Percentiles rank a stretch among this genome's conserved stretches.
Evolutionary conservation across 2,113 vertebrate species (phyloP).

Genomic region (Scolopax mira): DNA sequence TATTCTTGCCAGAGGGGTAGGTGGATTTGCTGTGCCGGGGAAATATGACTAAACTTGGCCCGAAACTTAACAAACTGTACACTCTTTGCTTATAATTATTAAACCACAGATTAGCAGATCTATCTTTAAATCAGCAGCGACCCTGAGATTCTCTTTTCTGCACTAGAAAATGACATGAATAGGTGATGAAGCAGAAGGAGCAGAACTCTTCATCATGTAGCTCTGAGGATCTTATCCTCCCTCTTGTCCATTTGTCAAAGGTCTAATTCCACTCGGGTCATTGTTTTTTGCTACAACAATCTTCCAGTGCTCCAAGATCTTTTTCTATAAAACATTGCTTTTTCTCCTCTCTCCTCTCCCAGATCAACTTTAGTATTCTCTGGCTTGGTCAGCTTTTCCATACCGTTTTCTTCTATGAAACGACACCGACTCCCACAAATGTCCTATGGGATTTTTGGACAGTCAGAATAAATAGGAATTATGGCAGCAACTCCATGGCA

Average conservation of each 20-base stretch:
- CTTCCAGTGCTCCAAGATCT: not conserved
- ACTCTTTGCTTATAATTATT: conserved; percentile 52
- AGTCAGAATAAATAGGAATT: not conserved
- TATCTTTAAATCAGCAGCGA: conserved; percentile 1
- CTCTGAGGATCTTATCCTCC: not conserved
- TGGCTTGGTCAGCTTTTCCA: not conserved
- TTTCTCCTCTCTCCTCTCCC: not conserved
- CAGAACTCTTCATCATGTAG: not conserved
- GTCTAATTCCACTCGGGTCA: not conserved
- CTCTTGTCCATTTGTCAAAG: not conserved
- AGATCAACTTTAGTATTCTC: not conserved
- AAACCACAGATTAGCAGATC: conserved; percentile 24
- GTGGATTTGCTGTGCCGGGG: conserved; percentile 46
- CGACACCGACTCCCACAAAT: not conserved
- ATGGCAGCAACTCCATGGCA: not conserved
- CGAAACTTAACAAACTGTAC: conserved; percentile 34
- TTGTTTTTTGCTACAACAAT: not conserved
- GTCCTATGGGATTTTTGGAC: not conserved
- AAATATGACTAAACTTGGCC: conserved; percentile 64
- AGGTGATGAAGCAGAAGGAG: not conserved
- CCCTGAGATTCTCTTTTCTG: not conserved
- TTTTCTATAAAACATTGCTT: not conserved
- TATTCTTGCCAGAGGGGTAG: conserved; percentile 58
- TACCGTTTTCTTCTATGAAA: not conserved
- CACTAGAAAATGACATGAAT: not conserved